Conservation (phyloP, 2,888 invertebrate genomes). For the Meandrusa payeni region DNA sequence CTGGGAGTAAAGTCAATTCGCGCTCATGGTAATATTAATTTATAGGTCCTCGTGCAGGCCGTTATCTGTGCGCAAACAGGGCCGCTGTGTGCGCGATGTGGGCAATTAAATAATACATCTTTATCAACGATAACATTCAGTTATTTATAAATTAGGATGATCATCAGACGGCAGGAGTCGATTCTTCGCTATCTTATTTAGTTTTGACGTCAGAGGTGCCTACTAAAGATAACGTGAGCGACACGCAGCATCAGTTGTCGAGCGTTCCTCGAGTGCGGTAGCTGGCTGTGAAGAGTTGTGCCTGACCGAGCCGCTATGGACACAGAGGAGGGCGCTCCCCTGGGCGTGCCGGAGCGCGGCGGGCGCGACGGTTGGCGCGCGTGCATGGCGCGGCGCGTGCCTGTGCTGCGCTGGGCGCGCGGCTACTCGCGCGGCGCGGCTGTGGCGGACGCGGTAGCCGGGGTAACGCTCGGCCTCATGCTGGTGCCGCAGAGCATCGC, state of each 20-base stretch:
- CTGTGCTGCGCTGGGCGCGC: slow-evolving; percentile 84
- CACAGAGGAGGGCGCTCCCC: slow-evolving; percentile 36
- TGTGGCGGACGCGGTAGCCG: slow-evolving; percentile 91
- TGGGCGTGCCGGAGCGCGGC: slow-evolving; percentile 29
- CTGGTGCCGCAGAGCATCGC: slow-evolving; percentile 97
- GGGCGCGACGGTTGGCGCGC: slow-evolving; percentile 35
- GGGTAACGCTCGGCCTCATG: slow-evolving; percentile 93
- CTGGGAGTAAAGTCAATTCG: no score
- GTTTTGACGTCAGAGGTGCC: slow-evolving; percentile 17
- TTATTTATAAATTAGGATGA: slow-evolving; percentile 17
- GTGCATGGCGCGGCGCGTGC: slow-evolving; percentile 54
- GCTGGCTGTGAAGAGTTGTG: no score
- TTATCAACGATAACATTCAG: slow-evolving; percentile 8
- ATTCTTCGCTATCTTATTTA: slow-evolving; percentile 18
- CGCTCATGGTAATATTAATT: no score
- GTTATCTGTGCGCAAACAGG: slow-evolving; percentile 1
- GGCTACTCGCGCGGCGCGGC: slow-evolving; percentile 85
- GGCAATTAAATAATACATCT: neutral
- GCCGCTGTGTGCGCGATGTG: neutral
- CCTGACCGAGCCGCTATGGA: slow-evolving; percentile 34
- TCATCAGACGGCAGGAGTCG: slow-evolving; percentile 3
- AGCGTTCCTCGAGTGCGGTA: neutral
- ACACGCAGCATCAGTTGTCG: slow-evolving; percentile 1
- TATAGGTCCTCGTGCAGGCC: no score
- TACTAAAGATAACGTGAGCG: slow-evolving; percentile 17